phyloP scores from a whole-genome alignment of 2,797 vertebrate species.

The Synanceia verrucosa region DNA sequence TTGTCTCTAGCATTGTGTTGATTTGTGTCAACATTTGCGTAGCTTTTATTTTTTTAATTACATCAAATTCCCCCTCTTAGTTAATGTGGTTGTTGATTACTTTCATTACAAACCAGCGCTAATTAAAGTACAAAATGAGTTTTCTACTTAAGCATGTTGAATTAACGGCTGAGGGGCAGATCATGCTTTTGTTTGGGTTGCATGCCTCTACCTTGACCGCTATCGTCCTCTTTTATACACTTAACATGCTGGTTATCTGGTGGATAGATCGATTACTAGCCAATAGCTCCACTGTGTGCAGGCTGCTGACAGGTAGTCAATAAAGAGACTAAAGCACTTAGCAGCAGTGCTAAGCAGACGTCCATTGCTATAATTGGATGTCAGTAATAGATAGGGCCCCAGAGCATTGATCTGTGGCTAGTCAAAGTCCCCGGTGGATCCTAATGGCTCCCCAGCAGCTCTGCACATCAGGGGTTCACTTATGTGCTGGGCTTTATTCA shows the following conservation, averaged over 20 bases:
- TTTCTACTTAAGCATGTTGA: slow-evolving; percentile 45
- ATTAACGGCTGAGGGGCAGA: slow-evolving; percentile 10
- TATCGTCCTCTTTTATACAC: slow-evolving; percentile 17
- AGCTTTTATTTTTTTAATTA: slow-evolving; percentile 25
- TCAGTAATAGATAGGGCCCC: slow-evolving; percentile 74
- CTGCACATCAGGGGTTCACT: slow-evolving; percentile 23
- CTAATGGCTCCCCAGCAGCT: slow-evolving; percentile 61
- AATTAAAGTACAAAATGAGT: slow-evolving; percentile 64
- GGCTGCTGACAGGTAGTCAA: slow-evolving; percentile 68
- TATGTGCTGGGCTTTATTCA: slow-evolving; percentile 14
- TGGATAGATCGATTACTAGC: slow-evolving; percentile 63
- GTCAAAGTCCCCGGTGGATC: slow-evolving; percentile 61
- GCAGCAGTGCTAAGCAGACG: slow-evolving; percentile 62
- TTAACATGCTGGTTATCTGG: slow-evolving; percentile 44
- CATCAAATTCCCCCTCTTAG: slow-evolving; percentile 22
- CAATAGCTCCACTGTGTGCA: slow-evolving; percentile 51
- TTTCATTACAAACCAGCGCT: slow-evolving; percentile 46
- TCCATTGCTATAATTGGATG: slow-evolving; percentile 77
- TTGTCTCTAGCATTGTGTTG: neutral
- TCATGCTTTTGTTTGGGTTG: neutral
- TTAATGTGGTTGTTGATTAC: slow-evolving; percentile 61
- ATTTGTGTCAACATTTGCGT: slow-evolving; percentile 43
- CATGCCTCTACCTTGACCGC: neutral
- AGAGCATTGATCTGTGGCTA: slow-evolving; percentile 68
- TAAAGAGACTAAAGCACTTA: slow-evolving; percentile 77